Evolutionary conservation across 2,888 invertebrate species (phyloP), one percentile per base, ranked within the genome.

Genomic region (Hyles lineata): DNA sequence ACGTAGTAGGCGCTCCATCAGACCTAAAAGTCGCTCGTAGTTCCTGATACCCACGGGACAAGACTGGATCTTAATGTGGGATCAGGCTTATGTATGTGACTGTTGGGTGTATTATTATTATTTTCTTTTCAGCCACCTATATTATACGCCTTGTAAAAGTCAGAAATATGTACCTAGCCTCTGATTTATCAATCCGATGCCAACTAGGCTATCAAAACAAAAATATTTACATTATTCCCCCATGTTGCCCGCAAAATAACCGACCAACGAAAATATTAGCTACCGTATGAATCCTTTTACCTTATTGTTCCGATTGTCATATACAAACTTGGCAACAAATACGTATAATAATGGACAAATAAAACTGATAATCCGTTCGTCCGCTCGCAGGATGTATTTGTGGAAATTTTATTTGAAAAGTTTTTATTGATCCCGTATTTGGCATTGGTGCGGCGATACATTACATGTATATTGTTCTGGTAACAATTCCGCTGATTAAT

Each of bases 321-420:
- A 73, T 43, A 43, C 55, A 67, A 75, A 75, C 50, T 79, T 76
- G 75, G 75, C 78, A 76, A 59, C 67, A 73, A 70, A 29, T 67
- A 72, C 55, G 55, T 60, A 60, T 76, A 78, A 75, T 73, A 73
- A 70, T 77, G 75, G 69, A 76, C 76, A 76, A 77, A 79, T 77
- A 73, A 77, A 79, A 77, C 75, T 78, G 75, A 80, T 73, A 75
- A 75, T 71, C 76, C 77, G 76, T 77, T 71, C 74, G n/a, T 60
- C 55, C 67, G 25, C 73, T 74, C 73, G 73, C 71, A 74, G 74
- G 76, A 78, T 75, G 71, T 79, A 80, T 79, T 77, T 82, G 79
- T 76, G 78, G 79, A 72, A 77, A 77, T 79, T 81, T 83, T 81
- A 85, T 85, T 73, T 77, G 78, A 76, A 83, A 85, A 84, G 75